A percentile compares a stretch with the other conserved stretches of the same genome.
Conservation (phyloP, 2,113 vertebrate genomes). For the Mugil cephalus region DNA sequence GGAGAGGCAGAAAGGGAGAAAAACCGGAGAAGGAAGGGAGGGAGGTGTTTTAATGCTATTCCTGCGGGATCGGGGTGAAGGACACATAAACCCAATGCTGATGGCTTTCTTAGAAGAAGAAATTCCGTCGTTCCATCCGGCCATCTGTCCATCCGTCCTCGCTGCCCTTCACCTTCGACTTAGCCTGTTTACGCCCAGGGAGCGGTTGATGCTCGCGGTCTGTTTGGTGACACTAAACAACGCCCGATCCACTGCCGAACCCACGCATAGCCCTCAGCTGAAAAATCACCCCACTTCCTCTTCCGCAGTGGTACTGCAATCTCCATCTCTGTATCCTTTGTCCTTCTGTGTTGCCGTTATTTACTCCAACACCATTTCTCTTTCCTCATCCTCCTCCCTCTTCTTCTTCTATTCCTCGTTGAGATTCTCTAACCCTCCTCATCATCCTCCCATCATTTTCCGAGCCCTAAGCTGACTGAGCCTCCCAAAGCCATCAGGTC, state of each 20-base stretch:
- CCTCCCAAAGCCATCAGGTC: conserved; percentile 77
- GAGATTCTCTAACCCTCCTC: conserved; percentile 67
- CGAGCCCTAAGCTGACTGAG: conserved; percentile 75
- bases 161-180: conserved; percentile 75
- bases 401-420: conserved; percentile 32
- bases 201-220: conserved; percentile 28
- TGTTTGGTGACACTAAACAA: conserved; percentile 62
- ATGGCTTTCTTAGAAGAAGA: conserved; percentile 68
- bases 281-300: conserved; percentile 54
- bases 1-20: conserved; percentile 55
- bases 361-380: conserved; percentile 64
- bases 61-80: conserved; percentile 80
- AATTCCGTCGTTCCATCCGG: conserved; percentile 36
- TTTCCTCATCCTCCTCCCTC: conserved; percentile 41
- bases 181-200: conserved; percentile 51
- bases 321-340: conserved; percentile 64
- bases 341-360: conserved; percentile 67
- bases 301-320: conserved; percentile 50
- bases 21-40: conserved; percentile 30
- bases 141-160: conserved; percentile 67
- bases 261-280: conserved; percentile 47
- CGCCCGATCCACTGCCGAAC: conserved; percentile 43
- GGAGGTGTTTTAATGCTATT: conserved; percentile 75
- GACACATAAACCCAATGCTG: conserved; percentile 68
- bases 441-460: conserved; percentile 76